A percentile compares a stretch with the other conserved stretches of the same genome.
These are phyloP conservation scores for Babylonia areolata DNA, from an alignment of 1,140 invertebrate species.

Conservation along the genomic window DNA sequence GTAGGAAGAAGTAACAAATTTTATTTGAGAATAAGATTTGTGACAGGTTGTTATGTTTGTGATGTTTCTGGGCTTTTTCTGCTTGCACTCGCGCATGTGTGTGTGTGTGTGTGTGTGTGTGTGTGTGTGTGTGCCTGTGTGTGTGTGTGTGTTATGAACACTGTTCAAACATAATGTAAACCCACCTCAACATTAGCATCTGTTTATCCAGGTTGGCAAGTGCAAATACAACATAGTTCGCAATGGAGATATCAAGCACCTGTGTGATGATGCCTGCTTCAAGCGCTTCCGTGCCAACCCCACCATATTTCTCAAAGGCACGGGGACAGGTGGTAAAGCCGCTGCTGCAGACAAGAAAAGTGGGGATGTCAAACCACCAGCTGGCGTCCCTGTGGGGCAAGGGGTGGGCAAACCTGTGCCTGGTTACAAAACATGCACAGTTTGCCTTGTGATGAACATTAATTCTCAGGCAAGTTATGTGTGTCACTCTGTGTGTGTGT, in stretches of 20 bases:
- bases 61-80: too few species aligned
- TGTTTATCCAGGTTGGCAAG: conserved; percentile 66
- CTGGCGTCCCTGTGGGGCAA: not conserved
- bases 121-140: too few species aligned
- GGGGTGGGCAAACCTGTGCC: conserved; percentile 43
- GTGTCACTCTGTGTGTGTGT: too few species aligned
- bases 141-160: too few species aligned
- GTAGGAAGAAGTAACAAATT: too few species aligned
- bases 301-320: conserved; percentile 60
- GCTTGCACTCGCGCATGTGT: too few species aligned
- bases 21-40: too few species aligned
- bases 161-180: too few species aligned
- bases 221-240: conserved; percentile 77
- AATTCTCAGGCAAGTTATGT: conserved; percentile 54
- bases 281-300: conserved; percentile 76
- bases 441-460: conserved; percentile 72
- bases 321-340: not conserved
- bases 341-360: not conserved
- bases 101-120: too few species aligned
- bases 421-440: conserved; percentile 73
- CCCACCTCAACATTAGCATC: too few species aligned
- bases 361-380: not conserved
- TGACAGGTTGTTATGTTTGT: too few species aligned
- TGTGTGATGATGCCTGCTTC: conserved; percentile 77
- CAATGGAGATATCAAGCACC: conserved; percentile 75